A percentile compares a stretch with the other conserved stretches of the same genome.
Evolutionary conservation across 92 coral and sea anemone genomes (phyloP).

Genomic region (Phenganax stokvisi): DNA sequence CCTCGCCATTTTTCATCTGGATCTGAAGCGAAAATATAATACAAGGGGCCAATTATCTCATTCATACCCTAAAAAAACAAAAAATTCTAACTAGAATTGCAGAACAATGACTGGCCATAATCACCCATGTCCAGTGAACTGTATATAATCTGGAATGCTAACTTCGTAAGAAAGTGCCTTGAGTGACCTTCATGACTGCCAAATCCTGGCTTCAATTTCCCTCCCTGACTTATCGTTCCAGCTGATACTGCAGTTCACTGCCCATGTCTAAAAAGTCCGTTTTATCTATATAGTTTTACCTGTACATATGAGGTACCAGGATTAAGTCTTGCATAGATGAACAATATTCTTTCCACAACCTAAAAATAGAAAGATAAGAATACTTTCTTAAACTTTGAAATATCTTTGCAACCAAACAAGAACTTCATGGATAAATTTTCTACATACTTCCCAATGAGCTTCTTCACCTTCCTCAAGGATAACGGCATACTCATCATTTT

Average conservation of each 20-base stretch:
- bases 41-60: constrained; percentile 95
- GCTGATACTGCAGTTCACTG: too few species aligned
- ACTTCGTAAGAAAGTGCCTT: too few species aligned
- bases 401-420: neutral
- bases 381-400: neutral
- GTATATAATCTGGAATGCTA: too few species aligned
- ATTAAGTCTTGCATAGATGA: constrained; percentile 84
- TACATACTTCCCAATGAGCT: constrained; percentile 92
- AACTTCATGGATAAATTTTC: neutral
- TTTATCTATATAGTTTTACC: constrained; percentile 41
- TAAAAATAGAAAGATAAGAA: constrained; percentile 30
- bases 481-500: constrained; percentile 74
- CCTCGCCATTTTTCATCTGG: constrained; percentile 84
- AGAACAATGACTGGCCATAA: neutral
- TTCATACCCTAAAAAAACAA: constrained; percentile 78
- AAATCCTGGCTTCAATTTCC: too few species aligned
- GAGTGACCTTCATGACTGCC: too few species aligned
- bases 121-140: neutral
- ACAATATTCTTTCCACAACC: constrained; percentile 95
- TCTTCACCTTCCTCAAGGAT: constrained; percentile 74
- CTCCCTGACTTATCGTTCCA: neutral
- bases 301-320: constrained; percentile 96
- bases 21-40: constrained; percentile 84
- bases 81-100: neutral
- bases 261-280: neutral